Conservation (phyloP, 2,888 invertebrate genomes). For the Epinotia brunnichana region DNA sequence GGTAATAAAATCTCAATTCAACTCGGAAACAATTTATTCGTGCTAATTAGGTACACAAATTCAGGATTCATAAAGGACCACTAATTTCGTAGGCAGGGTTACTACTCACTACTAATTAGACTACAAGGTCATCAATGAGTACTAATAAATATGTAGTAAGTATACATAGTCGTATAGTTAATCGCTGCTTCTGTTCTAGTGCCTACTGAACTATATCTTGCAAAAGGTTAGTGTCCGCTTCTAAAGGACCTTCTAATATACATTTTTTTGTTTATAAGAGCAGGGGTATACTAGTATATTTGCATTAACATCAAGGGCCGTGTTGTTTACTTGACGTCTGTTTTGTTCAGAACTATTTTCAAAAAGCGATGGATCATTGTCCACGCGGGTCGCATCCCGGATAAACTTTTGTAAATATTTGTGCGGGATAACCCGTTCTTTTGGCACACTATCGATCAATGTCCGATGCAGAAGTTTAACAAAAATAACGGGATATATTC, state of each 20-base stretch:
- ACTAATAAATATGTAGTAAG: no score
- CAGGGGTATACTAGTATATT: constrained; percentile 23
- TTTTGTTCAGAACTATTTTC: constrained; percentile 46
- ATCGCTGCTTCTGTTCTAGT: no score
- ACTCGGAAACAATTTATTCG: no score
- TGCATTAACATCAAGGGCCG: constrained; percentile 28
- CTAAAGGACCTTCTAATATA: constrained; percentile 2
- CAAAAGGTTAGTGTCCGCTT: background rate
- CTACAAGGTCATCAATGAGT: no score
- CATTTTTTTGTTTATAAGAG: constrained; percentile 26
- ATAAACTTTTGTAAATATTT: constrained; percentile 65
- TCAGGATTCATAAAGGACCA: no score
- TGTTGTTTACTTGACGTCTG: constrained; percentile 40
- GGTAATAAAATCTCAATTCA: no score
- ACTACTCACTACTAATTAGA: no score
- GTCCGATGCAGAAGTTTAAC: constrained; percentile 62
- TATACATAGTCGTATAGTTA: no score
- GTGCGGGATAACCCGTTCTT: constrained; percentile 62
- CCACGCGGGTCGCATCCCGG: constrained; percentile 49
- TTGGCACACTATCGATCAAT: constrained; percentile 66
- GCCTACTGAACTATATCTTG: background rate
- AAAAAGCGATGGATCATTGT: constrained; percentile 59
- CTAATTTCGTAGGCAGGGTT: no score
- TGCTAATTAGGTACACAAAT: no score
- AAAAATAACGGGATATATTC: constrained; percentile 58